A percentile compares a stretch with the other conserved stretches of the same genome.
These are phyloP conservation scores for Gymnocephalus cernua DNA, from an alignment of 2,113 vertebrate genomes.

Conservation along the genomic window DNA sequence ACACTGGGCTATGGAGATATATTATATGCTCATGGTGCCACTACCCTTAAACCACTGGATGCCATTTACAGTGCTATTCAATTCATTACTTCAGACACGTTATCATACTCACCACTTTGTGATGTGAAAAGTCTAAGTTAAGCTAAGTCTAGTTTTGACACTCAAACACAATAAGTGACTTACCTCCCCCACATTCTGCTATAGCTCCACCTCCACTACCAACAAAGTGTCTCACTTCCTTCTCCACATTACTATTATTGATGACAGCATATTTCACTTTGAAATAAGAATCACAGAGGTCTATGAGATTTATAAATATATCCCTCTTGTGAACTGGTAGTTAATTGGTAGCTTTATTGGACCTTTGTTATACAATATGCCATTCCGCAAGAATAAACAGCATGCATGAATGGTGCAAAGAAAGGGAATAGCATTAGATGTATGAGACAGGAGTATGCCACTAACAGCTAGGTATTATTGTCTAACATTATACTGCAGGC, in stretches of 20 bases:
- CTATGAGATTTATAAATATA: background rate
- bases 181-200: background rate
- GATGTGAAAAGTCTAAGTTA: background rate
- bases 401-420: background rate
- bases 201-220: constrained; percentile 12
- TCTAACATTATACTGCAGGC: constrained; percentile 35
- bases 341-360: background rate
- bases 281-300: background rate
- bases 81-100: background rate
- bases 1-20: background rate
- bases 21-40: background rate
- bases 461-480: background rate
- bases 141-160: too few relatives aligned
- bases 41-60: background rate
- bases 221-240: background rate
- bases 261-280: constrained; percentile 1
- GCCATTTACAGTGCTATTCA: background rate
- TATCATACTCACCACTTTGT: background rate
- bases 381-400: constrained; percentile 12
- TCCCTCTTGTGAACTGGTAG: background rate
- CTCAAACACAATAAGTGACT: constrained; percentile 10
- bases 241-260: background rate
- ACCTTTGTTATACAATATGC: background rate
- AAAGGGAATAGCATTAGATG: too few relatives aligned
- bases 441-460: background rate